Conservation (phyloP, 2,888 invertebrate genomes). For the Uropetala carovei region DNA sequence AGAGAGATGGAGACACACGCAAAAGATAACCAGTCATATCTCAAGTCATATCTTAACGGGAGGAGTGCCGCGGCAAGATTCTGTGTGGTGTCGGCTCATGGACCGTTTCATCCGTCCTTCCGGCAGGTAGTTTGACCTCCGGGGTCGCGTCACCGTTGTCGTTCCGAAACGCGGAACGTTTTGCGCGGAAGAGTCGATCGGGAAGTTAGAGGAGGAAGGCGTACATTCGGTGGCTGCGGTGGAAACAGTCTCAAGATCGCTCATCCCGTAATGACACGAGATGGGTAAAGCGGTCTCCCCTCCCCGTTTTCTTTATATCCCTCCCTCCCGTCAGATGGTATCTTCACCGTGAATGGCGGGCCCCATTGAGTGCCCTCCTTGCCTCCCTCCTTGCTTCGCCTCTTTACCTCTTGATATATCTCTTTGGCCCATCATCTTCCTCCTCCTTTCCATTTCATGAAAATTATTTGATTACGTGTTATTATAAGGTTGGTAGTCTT, state of each 20-base stretch:
- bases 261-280: background rate
- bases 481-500: no score
- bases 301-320: background rate
- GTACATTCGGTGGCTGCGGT: background rate
- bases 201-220: background rate
- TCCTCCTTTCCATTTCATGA: background rate
- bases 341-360: conserved; percentile 40
- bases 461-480: background rate
- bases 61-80: background rate
- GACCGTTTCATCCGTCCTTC: conserved; percentile 9
- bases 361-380: background rate
- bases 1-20: background rate
- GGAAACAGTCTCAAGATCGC: background rate
- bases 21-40: background rate
- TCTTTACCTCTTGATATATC: background rate
- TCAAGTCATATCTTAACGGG: conserved; percentile 10
- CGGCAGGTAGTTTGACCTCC: conserved; percentile 45
- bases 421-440: background rate
- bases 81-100: background rate
- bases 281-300: background rate
- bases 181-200: background rate
- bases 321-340: conserved; percentile 7
- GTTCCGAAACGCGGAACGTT: background rate
- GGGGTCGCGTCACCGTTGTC: conserved; percentile 44
- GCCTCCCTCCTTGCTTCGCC: background rate